phyloP scores from a whole-genome alignment of 2,113 vertebrate species.

The Bubalus kerabau region DNA sequence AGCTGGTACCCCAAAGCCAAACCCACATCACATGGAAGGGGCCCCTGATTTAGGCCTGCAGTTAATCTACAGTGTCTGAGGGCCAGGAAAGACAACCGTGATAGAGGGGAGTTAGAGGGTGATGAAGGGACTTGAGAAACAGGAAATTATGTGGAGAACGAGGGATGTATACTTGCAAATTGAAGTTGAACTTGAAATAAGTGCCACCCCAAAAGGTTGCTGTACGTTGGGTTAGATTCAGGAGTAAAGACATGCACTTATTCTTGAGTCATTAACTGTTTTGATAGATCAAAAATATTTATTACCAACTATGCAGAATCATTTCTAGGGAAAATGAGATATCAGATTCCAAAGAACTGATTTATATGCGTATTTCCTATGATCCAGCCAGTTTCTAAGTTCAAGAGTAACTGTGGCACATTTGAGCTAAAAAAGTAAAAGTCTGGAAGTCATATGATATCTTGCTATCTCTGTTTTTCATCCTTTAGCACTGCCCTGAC shows the following conservation, averaged over 20 bases:
- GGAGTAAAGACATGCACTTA: neutral
- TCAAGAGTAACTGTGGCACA: neutral
- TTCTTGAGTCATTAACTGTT: neutral
- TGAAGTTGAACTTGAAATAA: neutral
- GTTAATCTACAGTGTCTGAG: neutral
- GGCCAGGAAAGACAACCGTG: neutral
- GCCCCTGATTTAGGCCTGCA: neutral
- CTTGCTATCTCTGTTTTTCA: neutral
- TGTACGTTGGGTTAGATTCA: neutral
- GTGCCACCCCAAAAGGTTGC: neutral
- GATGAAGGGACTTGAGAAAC: neutral
- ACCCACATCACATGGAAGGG: neutral
- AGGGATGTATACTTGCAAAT: neutral
- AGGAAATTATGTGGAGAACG: neutral
- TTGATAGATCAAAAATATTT: neutral
- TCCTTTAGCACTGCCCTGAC: neutral
- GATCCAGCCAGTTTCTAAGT: neutral
- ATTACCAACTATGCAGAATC: neutral
- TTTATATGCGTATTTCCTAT: neutral
- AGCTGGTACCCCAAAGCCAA: neutral
- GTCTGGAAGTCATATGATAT: neutral
- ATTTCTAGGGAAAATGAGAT: neutral
- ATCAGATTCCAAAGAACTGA: neutral
- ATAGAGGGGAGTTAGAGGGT: neutral
- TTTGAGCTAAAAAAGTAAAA: neutral